Base-by-base conservation (phyloP, 2,888 invertebrate species). In the Agrotis puta region DNA sequence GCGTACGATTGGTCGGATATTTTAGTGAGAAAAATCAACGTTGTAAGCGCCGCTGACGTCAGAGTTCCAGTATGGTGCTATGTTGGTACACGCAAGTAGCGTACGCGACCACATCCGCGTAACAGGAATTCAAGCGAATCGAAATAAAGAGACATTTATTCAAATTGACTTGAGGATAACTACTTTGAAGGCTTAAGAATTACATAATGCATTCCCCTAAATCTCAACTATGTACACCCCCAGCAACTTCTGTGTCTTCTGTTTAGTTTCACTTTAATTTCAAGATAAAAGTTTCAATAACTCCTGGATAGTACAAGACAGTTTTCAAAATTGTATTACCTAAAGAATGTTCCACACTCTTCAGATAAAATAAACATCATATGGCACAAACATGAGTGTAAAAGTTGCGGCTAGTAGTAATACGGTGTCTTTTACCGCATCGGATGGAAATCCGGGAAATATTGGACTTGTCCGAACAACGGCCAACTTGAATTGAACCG, bases 361-460 rank as follows among this genome's bases (percentile, higher is more conserved):
- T 9, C 22, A 20, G 14, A 27, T 20, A 53, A 50, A 59, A 27
- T 39, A 33, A 64, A 62, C 62, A 69, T 57, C 33, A 24, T 61
- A 51, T 33, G n/a, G 18, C 24, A 48, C 47, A 50, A 13, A 53
- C n/a, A 9, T 59, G 39, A 39, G 18, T 53, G 39, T 24, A 47
- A 65, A 59, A 77, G 27, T 62, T 66, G 7, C 16, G 39, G 45
- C 39, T 33, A 58, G 77, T 65, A 63, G 59, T 58, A 65, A 45
- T 50, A 50, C 50, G 13, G 11, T 39, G 61, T 59, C 66, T 70
- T 78, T n/a, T 5, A 48, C 73, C 67, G 33, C 33, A 54, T 24
- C 56, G 54, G 53, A 62, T 68, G 74, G 47, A 56, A 58, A 62
- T 66, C 50, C 53, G 45, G 59, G 20, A 71, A 77, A 66, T 77